Evolutionary conservation across 92 coral and sea anemone species (phyloP).

Genomic region (Epizoanthus stellaris): DNA sequence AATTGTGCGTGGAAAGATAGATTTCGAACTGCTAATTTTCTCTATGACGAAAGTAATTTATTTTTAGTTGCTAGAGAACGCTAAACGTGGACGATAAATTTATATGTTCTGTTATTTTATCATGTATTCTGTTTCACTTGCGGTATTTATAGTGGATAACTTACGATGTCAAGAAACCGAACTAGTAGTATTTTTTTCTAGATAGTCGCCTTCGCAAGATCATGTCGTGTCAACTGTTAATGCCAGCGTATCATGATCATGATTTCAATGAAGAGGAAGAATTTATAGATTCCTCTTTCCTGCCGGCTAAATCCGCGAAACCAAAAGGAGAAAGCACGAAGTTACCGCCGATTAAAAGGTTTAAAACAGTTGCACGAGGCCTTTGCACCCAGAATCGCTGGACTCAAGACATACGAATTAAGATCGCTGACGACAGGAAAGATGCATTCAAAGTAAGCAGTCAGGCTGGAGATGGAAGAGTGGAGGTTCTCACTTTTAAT

Average conservation of each 20-base stretch:
- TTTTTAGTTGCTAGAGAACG: neutral
- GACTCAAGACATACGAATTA: constrained; percentile 44
- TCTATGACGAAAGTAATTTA: constrained; percentile 31
- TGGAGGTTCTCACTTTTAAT: constrained; percentile 41
- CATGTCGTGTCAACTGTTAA: constrained; percentile 24
- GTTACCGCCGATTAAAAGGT: constrained; percentile 39
- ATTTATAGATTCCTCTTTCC: neutral
- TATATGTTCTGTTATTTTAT: too few relatives aligned
- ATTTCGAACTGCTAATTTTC: constrained; percentile 5
- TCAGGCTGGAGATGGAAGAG: constrained; percentile 37
- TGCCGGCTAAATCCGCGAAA: neutral
- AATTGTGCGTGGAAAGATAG: neutral
- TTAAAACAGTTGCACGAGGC: constrained; percentile 47
- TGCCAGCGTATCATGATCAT: neutral
- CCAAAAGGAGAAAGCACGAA: constrained; percentile 20
- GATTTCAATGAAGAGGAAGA: constrained; percentile 27
- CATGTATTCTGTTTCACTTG: too few relatives aligned
- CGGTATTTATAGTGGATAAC: too few relatives aligned
- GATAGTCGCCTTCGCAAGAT: neutral
- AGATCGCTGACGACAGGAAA: constrained; percentile 36
- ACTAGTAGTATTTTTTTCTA: too few relatives aligned
- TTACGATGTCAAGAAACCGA: too few relatives aligned
- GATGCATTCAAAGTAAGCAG: constrained; percentile 26
- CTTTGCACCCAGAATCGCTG: constrained; percentile 59
- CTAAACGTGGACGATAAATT: too few relatives aligned